Percentiles rank a stretch among this genome's conserved stretches.
These are phyloP conservation scores for Frankliniella fusca DNA, from an alignment of 2,888 invertebrate genomes.

Conservation along the genomic window DNA sequence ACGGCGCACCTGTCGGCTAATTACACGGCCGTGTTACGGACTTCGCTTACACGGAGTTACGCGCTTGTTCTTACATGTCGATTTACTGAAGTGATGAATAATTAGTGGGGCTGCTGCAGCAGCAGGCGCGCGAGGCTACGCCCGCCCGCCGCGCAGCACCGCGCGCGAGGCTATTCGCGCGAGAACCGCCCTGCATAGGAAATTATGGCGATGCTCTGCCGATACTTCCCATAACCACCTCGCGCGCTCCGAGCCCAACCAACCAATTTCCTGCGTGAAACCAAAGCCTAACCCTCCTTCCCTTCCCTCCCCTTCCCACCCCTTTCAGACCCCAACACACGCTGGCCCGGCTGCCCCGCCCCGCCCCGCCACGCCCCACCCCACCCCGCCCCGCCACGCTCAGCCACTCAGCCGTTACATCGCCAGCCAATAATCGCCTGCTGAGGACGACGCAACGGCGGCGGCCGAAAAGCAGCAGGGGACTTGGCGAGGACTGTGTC, in stretches of 20 bases:
- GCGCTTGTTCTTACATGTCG: no score
- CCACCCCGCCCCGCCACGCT: not conserved
- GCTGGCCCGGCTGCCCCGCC: not conserved
- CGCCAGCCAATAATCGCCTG: conserved; percentile 16
- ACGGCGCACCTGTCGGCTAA: no score
- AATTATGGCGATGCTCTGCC: conserved; percentile 21
- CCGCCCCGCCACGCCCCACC: not conserved
- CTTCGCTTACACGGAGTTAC: no score
- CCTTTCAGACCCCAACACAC: not conserved
- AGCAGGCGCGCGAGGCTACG: not conserved
- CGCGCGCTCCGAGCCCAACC: not conserved
- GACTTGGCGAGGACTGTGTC: not conserved
- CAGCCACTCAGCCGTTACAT: conserved; percentile 23
- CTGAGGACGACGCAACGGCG: not conserved
- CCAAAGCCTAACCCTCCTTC: not conserved
- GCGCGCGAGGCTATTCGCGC: conserved; percentile 5
- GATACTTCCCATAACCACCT: conserved; percentile 12
- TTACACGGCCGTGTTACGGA: no score
- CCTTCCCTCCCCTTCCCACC: not conserved
- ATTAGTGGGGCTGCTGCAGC: not conserved
- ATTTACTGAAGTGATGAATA: no score
- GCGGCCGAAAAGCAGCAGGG: not conserved
- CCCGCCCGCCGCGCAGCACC: not conserved
- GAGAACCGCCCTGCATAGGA: conserved; percentile 2
- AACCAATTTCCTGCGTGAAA: conserved; percentile 23